Evolutionary conservation across 2,797 vertebrate genomes (phyloP).

Genomic region (Sebastes vulpes): DNA sequence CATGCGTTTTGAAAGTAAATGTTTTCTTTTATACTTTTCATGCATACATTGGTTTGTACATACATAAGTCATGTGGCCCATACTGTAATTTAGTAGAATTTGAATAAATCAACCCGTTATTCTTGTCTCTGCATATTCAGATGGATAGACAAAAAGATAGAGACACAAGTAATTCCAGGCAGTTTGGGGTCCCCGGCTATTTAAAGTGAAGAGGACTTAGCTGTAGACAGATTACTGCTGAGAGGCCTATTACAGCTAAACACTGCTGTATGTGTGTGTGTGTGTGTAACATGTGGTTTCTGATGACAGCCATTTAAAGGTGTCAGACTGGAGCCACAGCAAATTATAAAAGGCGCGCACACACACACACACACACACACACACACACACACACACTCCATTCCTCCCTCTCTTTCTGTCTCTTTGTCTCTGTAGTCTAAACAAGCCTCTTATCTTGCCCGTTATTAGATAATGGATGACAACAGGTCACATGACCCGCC

Average conservation of each 20-base stretch:
- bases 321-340: conserved; percentile 94
- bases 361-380: conserved; percentile 2
- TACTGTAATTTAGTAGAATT: background rate
- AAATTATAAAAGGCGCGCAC: conserved; percentile 85
- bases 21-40: no score
- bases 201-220: conserved; percentile 61
- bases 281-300: conserved; percentile 89
- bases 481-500: conserved; percentile 81
- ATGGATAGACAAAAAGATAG: background rate
- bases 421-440: conserved; percentile 88
- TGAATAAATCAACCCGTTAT: background rate
- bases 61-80: background rate
- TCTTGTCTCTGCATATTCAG: background rate
- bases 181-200: conserved; percentile 14
- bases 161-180: conserved; percentile 6
- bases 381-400: background rate
- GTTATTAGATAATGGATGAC: conserved; percentile 93
- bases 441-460: conserved; percentile 92
- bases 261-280: conserved; percentile 21
- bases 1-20: no score
- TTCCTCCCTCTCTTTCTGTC: conserved; percentile 32
- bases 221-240: conserved; percentile 58
- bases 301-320: conserved; percentile 93
- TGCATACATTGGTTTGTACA: background rate
- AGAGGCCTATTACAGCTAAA: conserved; percentile 56